Evolutionary conservation across 2,113 vertebrate species (phyloP).

Genomic region (Hippoglossus stenolepis): DNA sequence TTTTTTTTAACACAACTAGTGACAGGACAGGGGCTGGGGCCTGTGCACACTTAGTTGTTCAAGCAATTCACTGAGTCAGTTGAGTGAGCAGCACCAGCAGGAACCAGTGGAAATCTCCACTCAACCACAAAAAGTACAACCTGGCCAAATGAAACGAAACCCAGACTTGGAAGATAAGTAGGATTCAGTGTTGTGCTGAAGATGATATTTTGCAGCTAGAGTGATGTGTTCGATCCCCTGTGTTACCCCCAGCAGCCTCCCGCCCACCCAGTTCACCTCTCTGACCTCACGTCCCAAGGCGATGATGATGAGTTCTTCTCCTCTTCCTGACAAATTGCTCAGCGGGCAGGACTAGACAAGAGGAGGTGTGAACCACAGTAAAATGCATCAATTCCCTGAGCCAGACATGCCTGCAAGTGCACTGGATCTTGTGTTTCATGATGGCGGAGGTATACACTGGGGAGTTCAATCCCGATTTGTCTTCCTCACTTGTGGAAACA

Average conservation of each 20-base stretch:
- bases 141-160: slow-evolving; percentile 7
- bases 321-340: slow-evolving; percentile 44
- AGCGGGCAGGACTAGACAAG: slow-evolving; percentile 5
- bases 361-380: slow-evolving; percentile 7
- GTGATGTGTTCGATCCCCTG: slow-evolving; percentile 25
- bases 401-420: slow-evolving; percentile 5
- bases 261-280: slow-evolving; percentile 23
- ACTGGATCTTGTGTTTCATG: slow-evolving; percentile 15
- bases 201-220: slow-evolving; percentile 20
- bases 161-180: background rate
- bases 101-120: slow-evolving; percentile 36
- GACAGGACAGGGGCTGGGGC: no score
- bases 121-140: slow-evolving; percentile 12
- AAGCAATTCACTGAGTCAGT: slow-evolving; percentile 29
- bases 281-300: slow-evolving; percentile 37
- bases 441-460: slow-evolving; percentile 1
- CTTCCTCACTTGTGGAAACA: no score
- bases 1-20: no score
- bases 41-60: background rate
- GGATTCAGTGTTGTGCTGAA: slow-evolving; percentile 3
- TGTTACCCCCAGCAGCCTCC: background rate
- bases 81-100: background rate
- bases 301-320: slow-evolving; percentile 32
- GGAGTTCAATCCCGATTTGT: no score
- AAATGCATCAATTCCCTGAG: slow-evolving; percentile 4